Conservation (phyloP, 2,113 vertebrate species). For the Centropristis striata region DNA sequence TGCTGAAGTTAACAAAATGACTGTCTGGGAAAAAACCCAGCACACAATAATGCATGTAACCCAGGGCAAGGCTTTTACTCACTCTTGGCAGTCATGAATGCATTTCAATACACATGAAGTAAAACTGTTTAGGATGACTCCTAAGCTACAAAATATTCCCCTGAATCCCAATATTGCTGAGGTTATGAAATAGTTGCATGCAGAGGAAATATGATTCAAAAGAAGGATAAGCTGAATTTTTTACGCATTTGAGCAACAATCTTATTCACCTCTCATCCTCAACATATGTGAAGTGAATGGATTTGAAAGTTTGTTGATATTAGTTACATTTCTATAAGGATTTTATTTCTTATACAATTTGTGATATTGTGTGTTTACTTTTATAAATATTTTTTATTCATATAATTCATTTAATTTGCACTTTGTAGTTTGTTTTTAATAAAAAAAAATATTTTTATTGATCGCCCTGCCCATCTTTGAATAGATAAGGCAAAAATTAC, state of each 20-base stretch:
- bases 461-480: no score
- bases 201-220: background rate
- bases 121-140: background rate
- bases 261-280: background rate
- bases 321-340: background rate
- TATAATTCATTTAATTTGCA: no score
- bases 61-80: background rate
- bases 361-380: no score
- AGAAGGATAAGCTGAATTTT: background rate
- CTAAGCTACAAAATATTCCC: background rate
- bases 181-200: background rate
- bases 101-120: background rate
- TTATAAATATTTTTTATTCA: no score
- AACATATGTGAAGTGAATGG: background rate
- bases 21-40: slow-evolving; percentile 8
- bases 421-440: no score
- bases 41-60: slow-evolving; percentile 2
- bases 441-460: no score
- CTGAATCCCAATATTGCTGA: background rate
- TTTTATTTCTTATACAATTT: no score
- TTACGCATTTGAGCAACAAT: background rate
- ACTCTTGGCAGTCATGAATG: background rate
- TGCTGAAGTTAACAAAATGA: slow-evolving; percentile 3
- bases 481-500: no score
- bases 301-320: background rate